phyloP scores from a whole-genome alignment of 2,888 invertebrate species.

The Holacanthella duospinosa region DNA sequence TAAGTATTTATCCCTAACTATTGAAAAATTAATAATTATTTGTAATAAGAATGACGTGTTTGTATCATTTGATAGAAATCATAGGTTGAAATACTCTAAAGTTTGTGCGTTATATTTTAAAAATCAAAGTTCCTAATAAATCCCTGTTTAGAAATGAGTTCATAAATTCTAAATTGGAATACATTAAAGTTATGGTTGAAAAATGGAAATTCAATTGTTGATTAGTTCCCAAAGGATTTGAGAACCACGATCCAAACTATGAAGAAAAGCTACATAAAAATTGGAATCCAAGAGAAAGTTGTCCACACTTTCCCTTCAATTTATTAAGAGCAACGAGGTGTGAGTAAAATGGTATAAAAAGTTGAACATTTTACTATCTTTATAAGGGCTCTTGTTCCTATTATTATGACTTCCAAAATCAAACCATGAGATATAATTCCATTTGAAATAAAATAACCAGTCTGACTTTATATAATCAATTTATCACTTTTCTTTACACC shows the following conservation, averaged over 20 bases:
- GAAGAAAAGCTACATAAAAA: too few relatives aligned
- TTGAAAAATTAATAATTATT: too few relatives aligned
- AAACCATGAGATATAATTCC: neutral
- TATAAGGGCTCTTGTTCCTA: neutral
- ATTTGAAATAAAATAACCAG: neutral
- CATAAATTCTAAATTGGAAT: neutral
- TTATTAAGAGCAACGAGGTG: neutral
- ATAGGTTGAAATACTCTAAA: neutral
- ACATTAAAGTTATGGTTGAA: neutral
- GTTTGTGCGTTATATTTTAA: neutral
- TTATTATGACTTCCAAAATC: neutral
- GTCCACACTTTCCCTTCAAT: neutral
- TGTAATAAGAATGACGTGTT: too few relatives aligned
- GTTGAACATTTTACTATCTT: neutral
- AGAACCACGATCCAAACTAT: neutral
- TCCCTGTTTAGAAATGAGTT: neutral
- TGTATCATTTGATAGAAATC: too few relatives aligned
- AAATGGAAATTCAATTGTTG: neutral
- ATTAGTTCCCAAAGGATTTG: slow-evolving; percentile 1
- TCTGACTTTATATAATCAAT: neutral
- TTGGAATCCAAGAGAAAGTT: too few relatives aligned
- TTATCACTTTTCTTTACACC: neutral
- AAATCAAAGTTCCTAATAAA: neutral
- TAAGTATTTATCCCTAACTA: too few relatives aligned
- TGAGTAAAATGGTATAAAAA: neutral